Evolutionary conservation across 2,888 invertebrate genomes (phyloP).

Genomic region (Leptinotarsa rubiginosa): DNA sequence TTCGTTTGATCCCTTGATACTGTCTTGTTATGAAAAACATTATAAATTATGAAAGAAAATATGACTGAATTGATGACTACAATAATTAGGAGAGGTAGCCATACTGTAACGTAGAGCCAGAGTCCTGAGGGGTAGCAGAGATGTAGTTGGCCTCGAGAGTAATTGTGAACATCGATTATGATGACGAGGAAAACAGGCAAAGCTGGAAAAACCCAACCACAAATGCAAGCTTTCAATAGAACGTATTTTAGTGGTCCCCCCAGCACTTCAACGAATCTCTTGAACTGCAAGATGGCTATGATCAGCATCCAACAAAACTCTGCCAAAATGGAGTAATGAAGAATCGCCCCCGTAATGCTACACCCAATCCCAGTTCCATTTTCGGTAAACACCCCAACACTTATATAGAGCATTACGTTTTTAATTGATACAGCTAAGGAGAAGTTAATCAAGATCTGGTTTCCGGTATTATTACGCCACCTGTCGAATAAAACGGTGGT

Average conservation of each 20-base stretch:
- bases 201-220: constrained; percentile 74
- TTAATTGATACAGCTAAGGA: constrained; percentile 57
- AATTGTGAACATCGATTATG: constrained; percentile 67
- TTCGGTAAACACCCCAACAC: constrained; percentile 42
- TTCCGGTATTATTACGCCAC: constrained; percentile 69
- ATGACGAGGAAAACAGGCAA: constrained; percentile 69
- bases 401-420: constrained; percentile 55
- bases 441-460: constrained; percentile 61
- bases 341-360: constrained; percentile 69
- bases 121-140: constrained; percentile 71
- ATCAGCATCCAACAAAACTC: constrained; percentile 82
- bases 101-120: constrained; percentile 70
- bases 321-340: constrained; percentile 77
- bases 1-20: constrained; percentile 53
- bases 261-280: constrained; percentile 74
- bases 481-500: constrained; percentile 71
- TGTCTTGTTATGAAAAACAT: constrained; percentile 64
- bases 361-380: constrained; percentile 70
- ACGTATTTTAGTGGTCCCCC: constrained; percentile 68
- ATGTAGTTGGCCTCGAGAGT: constrained; percentile 62
- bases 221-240: constrained; percentile 71
- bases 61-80: constrained; percentile 71
- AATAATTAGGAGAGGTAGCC: constrained; percentile 70
- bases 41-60: constrained; percentile 71
- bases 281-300: constrained; percentile 76